Percentiles rank a stretch among this genome's conserved stretches.
Evolutionary conservation across 2,888 invertebrate species (phyloP).

Genomic region (Chrysotoxum bicinctum): DNA sequence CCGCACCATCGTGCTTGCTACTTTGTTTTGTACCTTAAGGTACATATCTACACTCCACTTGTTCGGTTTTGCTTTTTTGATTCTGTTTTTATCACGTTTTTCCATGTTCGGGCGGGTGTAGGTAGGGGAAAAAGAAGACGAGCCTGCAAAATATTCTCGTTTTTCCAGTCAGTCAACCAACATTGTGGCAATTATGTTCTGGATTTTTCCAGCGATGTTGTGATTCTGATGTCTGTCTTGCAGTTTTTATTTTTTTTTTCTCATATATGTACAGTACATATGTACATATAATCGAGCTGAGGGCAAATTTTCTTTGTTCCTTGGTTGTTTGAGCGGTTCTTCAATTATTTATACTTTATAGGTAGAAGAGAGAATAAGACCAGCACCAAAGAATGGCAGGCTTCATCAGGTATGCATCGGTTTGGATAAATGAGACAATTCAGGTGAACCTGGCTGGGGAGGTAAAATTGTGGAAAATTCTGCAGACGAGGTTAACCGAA

Average conservation of each 20-base stretch:
- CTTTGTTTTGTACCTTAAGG: constrained; percentile 16
- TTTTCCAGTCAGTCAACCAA: constrained; percentile 67
- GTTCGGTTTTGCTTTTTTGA: constrained; percentile 36
- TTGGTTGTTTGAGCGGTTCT: constrained; percentile 46
- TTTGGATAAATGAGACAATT: constrained; percentile 23
- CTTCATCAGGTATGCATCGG: constrained; percentile 38
- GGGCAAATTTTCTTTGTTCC: constrained; percentile 61
- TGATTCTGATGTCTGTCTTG: constrained; percentile 41
- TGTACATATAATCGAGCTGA: constrained; percentile 1
- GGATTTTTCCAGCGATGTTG: constrained; percentile 38
- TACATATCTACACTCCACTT: constrained; percentile 12
- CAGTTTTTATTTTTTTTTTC: background rate
- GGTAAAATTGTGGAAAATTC: background rate
- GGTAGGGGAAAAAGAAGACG: background rate
- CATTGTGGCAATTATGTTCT: constrained; percentile 67
- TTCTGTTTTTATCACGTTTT: constrained; percentile 62
- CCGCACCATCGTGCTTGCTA: background rate
- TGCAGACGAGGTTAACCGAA: background rate
- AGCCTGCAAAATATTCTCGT: constrained; percentile 54
- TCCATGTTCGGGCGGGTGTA: background rate
- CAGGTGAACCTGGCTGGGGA: background rate
- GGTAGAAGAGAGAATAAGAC: constrained; percentile 15
- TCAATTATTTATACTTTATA: constrained; percentile 59
- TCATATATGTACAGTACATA: too few relatives aligned
- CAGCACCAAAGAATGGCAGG: constrained; percentile 18